A percentile compares a stretch with the other conserved stretches of the same genome.
Conservation (phyloP, 2,113 vertebrate genomes). For the Megalops atlanticus region DNA sequence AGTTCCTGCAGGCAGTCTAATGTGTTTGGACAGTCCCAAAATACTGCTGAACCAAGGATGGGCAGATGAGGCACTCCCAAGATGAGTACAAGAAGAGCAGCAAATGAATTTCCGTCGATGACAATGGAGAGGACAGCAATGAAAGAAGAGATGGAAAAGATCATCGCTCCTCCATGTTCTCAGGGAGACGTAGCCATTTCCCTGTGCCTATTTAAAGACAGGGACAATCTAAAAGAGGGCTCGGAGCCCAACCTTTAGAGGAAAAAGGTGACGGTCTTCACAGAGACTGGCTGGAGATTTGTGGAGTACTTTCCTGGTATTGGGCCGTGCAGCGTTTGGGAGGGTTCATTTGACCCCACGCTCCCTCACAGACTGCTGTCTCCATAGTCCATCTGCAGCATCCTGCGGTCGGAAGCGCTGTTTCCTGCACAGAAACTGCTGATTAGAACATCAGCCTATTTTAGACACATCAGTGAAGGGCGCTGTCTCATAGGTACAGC, state of each 20-base stretch:
- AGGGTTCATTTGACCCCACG: background rate
- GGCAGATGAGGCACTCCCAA: background rate
- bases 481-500: background rate
- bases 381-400: background rate
- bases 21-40: background rate
- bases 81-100: background rate
- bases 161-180: background rate
- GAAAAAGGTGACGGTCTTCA: background rate
- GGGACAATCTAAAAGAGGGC: background rate
- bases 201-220: slow-evolving; percentile 3
- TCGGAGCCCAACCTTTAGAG: background rate
- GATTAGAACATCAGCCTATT: background rate
- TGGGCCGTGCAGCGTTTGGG: background rate
- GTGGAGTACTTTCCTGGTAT: too few relatives aligned
- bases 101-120: background rate
- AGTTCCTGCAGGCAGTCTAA: background rate
- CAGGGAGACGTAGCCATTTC: background rate
- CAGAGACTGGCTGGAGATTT: background rate
- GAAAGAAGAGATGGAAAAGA: background rate
- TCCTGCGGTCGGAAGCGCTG: background rate
- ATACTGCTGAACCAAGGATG: background rate
- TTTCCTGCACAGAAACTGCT: background rate
- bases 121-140: background rate
- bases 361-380: background rate
- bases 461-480: background rate